A percentile compares a stretch with the other conserved stretches of the same genome.
These are phyloP conservation scores for Colinus virginianus DNA, from an alignment of 2,113 vertebrate species.

Conservation along the genomic window DNA sequence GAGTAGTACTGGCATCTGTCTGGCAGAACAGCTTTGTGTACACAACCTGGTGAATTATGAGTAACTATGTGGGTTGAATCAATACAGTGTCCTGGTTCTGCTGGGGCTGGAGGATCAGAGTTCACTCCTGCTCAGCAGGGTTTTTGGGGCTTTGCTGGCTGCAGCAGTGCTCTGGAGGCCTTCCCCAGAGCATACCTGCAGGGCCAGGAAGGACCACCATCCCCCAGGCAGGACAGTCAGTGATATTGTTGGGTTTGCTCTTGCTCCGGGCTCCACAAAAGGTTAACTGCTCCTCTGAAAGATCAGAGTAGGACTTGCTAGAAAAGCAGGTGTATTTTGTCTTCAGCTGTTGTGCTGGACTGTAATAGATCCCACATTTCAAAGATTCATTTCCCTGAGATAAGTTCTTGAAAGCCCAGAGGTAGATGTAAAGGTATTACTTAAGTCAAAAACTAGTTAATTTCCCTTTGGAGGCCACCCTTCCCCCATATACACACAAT, in stretches of 20 bases:
- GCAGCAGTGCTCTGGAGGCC: neutral
- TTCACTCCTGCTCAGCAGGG: neutral
- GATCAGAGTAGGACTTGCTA: neutral
- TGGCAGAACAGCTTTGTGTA: neutral
- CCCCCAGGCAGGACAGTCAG: neutral
- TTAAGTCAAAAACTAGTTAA: neutral
- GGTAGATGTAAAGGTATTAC: neutral
- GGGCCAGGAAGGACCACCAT: neutral
- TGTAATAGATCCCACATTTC: neutral
- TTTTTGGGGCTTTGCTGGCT: neutral
- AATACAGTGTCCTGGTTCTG: conserved; percentile 1
- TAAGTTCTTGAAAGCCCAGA: neutral
- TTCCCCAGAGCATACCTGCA: neutral
- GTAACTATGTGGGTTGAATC: conserved; percentile 23
- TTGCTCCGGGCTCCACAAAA: neutral
- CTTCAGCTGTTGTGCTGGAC: neutral
- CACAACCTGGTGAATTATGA: neutral
- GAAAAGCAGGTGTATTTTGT: neutral
- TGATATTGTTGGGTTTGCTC: neutral
- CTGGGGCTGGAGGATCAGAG: neutral
- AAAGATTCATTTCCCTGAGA: neutral
- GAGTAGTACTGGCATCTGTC: neutral
- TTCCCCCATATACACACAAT: neutral
- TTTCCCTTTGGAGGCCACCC: neutral
- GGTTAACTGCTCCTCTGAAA: neutral